phyloP scores from a whole-genome alignment of 2,888 invertebrate species.

The Temnothorax ravouxi region DNA sequence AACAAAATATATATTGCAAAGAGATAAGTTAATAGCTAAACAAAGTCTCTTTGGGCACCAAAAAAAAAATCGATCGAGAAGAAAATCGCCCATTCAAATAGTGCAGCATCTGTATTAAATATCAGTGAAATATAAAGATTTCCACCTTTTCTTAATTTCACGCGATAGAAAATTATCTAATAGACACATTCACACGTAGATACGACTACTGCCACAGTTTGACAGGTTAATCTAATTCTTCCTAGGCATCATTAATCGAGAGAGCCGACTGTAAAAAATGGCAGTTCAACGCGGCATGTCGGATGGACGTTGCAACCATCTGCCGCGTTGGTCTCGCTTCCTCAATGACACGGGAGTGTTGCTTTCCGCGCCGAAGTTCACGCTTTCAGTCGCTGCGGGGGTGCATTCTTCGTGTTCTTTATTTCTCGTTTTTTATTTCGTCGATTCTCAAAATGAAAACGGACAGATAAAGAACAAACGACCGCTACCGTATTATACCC shows the following conservation, averaged over 20 bases:
- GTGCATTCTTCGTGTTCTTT: slow-evolving; percentile 32
- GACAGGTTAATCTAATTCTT: slow-evolving; percentile 43
- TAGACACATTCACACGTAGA: background rate
- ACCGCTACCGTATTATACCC: slow-evolving; percentile 62
- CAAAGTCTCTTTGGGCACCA: background rate
- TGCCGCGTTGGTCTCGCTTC: slow-evolving; percentile 20
- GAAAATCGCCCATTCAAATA: background rate
- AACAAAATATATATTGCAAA: background rate
- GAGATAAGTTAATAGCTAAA: background rate
- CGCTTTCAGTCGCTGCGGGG: slow-evolving; percentile 57
- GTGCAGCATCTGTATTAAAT: background rate
- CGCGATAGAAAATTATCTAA: background rate
- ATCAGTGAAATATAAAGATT: background rate
- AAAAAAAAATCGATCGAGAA: background rate
- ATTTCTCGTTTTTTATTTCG: slow-evolving; percentile 7
- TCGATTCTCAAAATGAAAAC: slow-evolving; percentile 1
- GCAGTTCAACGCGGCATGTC: slow-evolving; percentile 11
- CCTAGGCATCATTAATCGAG: slow-evolving; percentile 35
- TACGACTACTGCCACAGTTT: background rate
- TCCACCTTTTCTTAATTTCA: background rate
- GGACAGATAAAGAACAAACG: slow-evolving; percentile 56
- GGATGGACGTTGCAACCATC: slow-evolving; percentile 24
- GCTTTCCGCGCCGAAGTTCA: slow-evolving; percentile 34
- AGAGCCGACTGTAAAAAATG: slow-evolving; percentile 12
- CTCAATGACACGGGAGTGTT: slow-evolving; percentile 23